These are phyloP conservation scores for Phyllotreta striolata DNA, from an alignment of 2,888 invertebrate species.

Conservation along the genomic window DNA sequence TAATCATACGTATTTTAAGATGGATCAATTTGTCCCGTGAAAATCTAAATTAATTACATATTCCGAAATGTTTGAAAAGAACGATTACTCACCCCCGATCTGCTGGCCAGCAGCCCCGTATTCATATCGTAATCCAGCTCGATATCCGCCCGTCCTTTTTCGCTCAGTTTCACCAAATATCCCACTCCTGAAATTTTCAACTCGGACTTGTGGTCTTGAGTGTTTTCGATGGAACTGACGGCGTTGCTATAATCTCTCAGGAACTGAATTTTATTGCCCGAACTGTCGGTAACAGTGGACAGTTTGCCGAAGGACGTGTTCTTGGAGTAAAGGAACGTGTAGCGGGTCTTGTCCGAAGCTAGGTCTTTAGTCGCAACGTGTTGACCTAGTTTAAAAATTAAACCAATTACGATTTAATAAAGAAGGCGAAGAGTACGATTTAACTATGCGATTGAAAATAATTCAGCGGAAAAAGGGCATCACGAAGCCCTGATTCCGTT, in stretches of 20 bases:
- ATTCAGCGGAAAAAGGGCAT: too few species aligned
- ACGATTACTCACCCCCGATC: slow-evolving; percentile 73
- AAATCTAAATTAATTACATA: slow-evolving; percentile 2
- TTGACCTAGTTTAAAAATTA: slow-evolving; percentile 88
- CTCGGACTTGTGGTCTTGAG: slow-evolving; percentile 91
- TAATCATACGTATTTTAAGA: too few species aligned
- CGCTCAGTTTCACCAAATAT: slow-evolving; percentile 85
- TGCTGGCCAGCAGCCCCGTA: slow-evolving; percentile 84
- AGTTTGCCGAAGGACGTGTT: slow-evolving; percentile 95
- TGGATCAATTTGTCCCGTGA: too few species aligned
- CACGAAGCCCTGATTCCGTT: too few species aligned
- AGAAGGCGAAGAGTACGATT: background rate
- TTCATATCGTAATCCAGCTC: slow-evolving; percentile 91
- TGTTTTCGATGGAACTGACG: slow-evolving; percentile 93
- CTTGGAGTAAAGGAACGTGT: slow-evolving; percentile 96
- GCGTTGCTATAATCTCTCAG: slow-evolving; percentile 91
- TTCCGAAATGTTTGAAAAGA: slow-evolving; percentile 1
- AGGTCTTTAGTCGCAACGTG: slow-evolving; percentile 94
- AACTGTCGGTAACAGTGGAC: slow-evolving; percentile 92
- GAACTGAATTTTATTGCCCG: slow-evolving; percentile 91
- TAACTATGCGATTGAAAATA: too few species aligned
- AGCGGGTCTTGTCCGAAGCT: slow-evolving; percentile 92
- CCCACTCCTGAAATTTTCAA: slow-evolving; percentile 93
- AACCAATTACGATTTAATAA: slow-evolving; percentile 51
- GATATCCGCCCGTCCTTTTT: slow-evolving; percentile 88